phyloP scores from a whole-genome alignment of 2,888 invertebrate species.

The Sarcophaga subvicina region DNA sequence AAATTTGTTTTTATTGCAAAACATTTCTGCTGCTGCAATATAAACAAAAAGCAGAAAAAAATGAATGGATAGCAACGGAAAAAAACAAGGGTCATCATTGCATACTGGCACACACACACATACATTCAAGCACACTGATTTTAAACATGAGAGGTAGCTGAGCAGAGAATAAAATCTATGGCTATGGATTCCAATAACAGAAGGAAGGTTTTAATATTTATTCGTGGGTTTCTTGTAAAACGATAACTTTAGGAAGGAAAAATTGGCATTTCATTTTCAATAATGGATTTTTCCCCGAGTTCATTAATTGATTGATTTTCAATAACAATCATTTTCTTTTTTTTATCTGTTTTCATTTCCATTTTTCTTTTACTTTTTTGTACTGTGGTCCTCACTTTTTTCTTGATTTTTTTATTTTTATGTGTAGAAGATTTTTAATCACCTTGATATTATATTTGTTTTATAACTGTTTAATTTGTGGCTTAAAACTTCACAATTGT shows the following conservation, averaged over 20 bases:
- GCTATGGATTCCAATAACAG: neutral
- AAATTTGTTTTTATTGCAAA: neutral
- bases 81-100: constrained; percentile 36
- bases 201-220: neutral
- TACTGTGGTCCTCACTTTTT: constrained; percentile 47
- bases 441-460: constrained; percentile 63
- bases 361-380: constrained; percentile 21
- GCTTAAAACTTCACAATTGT: neutral
- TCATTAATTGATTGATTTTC: constrained; percentile 59
- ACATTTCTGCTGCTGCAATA: neutral
- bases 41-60: neutral
- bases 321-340: constrained; percentile 44
- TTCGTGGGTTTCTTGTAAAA: too few species aligned
- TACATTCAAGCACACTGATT: neutral
- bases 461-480: constrained; percentile 53
- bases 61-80: neutral
- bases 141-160: neutral
- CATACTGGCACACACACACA: neutral
- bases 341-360: constrained; percentile 13
- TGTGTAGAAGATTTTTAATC: constrained; percentile 40
- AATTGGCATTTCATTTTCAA: too few species aligned
- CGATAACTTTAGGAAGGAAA: too few species aligned
- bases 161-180: neutral
- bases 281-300: constrained; percentile 17
- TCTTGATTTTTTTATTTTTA: constrained; percentile 61